phyloP scores from a whole-genome alignment of 2,797 vertebrate genomes.

The Sebastes cheni region DNA sequence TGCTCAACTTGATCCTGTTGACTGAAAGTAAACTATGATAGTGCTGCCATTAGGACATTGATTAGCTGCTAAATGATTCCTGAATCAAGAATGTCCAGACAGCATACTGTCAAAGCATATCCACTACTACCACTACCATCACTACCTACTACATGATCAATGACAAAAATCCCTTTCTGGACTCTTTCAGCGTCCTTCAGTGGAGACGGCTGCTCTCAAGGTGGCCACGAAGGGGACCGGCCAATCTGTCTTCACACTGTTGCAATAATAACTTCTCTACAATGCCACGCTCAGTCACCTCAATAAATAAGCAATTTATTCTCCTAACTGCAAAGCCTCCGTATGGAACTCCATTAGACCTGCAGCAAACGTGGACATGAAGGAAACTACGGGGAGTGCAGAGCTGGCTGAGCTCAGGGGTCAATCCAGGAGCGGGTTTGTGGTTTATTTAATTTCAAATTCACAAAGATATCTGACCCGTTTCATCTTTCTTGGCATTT shows the following conservation, averaged over 20 bases:
- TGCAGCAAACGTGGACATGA: constrained; percentile 37
- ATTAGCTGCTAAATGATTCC: neutral
- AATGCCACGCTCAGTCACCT: constrained; percentile 59
- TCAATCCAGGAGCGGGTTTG: neutral
- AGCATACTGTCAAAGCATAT: neutral
- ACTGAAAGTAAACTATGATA: neutral
- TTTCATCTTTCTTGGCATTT: neutral
- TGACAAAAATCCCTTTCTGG: neutral
- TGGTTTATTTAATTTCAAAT: constrained; percentile 35
- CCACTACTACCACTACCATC: neutral
- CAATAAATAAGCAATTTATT: constrained; percentile 73
- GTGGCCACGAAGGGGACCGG: constrained; percentile 47
- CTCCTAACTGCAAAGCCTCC: constrained; percentile 38
- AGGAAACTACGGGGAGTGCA: constrained; percentile 4
- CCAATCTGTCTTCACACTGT: constrained; percentile 58
- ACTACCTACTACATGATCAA: constrained; percentile 2
- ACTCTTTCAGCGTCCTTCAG: constrained; percentile 31
- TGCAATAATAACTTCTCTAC: constrained; percentile 60
- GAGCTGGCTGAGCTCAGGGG: constrained; percentile 12
- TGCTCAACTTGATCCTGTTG: neutral
- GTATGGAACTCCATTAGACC: constrained; percentile 47
- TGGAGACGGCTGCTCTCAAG: constrained; percentile 35
- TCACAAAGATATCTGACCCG: constrained; percentile 26
- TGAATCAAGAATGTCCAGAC: neutral
- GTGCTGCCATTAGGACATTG: neutral